Percentiles rank a stretch among this genome's conserved stretches.
Conservation (phyloP, 2,888 invertebrate species). For the Tribolium freemani region DNA sequence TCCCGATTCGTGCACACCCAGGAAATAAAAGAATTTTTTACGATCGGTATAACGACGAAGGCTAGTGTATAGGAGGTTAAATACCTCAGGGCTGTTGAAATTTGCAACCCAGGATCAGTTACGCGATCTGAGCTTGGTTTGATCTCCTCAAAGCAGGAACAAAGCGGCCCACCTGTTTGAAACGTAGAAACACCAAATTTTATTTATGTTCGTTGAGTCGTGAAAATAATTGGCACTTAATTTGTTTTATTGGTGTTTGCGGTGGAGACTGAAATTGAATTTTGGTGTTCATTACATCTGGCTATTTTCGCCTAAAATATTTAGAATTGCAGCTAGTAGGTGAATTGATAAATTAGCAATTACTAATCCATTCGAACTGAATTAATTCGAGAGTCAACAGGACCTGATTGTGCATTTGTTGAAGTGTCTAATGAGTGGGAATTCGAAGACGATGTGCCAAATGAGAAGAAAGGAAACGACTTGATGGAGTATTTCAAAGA, state of each 20-base stretch:
- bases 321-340: background rate
- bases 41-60: background rate
- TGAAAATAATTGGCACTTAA: conserved; percentile 3
- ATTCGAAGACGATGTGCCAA: conserved; percentile 24
- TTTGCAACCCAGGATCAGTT: background rate
- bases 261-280: background rate
- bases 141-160: background rate
- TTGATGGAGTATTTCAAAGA: conserved; percentile 14
- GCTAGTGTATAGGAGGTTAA: background rate
- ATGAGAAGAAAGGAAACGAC: conserved; percentile 13
- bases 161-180: background rate
- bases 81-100: background rate
- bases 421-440: conserved; percentile 8
- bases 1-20: background rate
- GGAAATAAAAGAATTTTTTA: conserved; percentile 7
- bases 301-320: background rate
- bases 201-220: background rate
- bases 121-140: background rate
- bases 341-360: background rate
- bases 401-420: conserved; percentile 29
- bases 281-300: too few species aligned
- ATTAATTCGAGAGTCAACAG: conserved; percentile 13
- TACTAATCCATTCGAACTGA: background rate
- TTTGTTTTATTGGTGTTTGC: background rate
- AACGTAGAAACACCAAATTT: background rate